Conservation (phyloP, 2,113 vertebrate genomes). For the Phoxinus phoxinus region DNA sequence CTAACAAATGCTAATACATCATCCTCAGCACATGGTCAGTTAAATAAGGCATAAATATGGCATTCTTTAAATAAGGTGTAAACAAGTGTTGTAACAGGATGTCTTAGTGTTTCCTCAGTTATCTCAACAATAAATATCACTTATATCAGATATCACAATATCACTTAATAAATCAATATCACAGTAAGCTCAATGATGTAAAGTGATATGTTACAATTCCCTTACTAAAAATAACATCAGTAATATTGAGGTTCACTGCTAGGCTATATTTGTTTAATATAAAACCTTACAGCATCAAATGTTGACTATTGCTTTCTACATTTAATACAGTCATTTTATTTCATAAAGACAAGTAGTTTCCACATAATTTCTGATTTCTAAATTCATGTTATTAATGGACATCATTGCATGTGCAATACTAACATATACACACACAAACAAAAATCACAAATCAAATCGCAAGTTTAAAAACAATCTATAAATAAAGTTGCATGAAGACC, state of each 20-base stretch:
- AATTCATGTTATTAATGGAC: neutral
- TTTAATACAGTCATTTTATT: neutral
- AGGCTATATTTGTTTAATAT: neutral
- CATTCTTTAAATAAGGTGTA: neutral
- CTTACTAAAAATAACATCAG: neutral
- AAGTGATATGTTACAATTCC: neutral
- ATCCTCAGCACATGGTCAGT: neutral
- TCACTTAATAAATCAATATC: too few relatives aligned
- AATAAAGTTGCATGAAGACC: neutral
- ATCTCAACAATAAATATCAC: neutral
- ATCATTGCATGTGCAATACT: neutral
- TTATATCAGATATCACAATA: too few relatives aligned
- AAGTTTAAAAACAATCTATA: constrained; percentile 7
- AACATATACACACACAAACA: neutral
- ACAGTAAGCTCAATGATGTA: neutral
- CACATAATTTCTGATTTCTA: neutral
- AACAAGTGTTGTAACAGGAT: neutral
- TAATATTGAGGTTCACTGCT: neutral
- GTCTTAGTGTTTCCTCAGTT: neutral
- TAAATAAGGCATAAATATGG: too few relatives aligned
- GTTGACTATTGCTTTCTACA: neutral
- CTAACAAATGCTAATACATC: neutral
- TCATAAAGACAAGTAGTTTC: neutral
- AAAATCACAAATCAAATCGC: neutral
- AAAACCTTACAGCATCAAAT: neutral